Evolutionary conservation across 2,888 invertebrate genomes (phyloP).

Genomic region (Caenorhabditis plicata): DNA sequence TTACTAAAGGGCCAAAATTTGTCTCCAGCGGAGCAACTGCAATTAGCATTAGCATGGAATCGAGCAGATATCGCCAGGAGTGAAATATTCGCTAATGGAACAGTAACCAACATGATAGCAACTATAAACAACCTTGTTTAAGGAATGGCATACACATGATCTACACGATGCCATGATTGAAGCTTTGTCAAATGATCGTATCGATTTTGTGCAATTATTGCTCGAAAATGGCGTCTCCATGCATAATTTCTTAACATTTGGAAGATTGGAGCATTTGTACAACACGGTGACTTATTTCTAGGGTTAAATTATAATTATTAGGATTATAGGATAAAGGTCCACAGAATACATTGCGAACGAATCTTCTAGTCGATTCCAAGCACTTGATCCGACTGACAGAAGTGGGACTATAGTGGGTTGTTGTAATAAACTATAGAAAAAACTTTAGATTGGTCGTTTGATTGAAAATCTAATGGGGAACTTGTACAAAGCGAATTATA

Average conservation of each 20-base stretch:
- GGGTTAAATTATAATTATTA: not conserved
- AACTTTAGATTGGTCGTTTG: constrained; percentile 82
- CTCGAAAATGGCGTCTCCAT: constrained; percentile 97
- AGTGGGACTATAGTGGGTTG: no score
- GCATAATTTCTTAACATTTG: constrained; percentile 93
- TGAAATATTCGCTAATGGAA: constrained; percentile 69
- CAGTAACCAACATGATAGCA: no score
- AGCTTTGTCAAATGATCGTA: constrained; percentile 96
- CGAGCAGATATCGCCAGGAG: constrained; percentile 93
- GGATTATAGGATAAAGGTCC: constrained; percentile 75
- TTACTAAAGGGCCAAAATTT: constrained; percentile 75
- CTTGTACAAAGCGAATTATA: constrained; percentile 91
- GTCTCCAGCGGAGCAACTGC: constrained; percentile 74
- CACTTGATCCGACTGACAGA: constrained; percentile 20
- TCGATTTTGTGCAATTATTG: constrained; percentile 94
- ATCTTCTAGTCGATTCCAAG: constrained; percentile 21
- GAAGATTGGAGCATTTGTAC: constrained; percentile 85
- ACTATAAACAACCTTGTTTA: no score
- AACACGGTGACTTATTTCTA: constrained; percentile 72
- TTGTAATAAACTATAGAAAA: no score
- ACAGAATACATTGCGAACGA: constrained; percentile 77
- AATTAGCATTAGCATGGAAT: constrained; percentile 94
- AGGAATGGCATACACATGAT: constrained; percentile 92
- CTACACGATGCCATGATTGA: constrained; percentile 98
- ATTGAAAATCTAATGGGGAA: constrained; percentile 98